A percentile compares a stretch with the other conserved stretches of the same genome.
phyloP scores from a whole-genome alignment of 2,888 invertebrate genomes.

The Hypena proboscidalis region DNA sequence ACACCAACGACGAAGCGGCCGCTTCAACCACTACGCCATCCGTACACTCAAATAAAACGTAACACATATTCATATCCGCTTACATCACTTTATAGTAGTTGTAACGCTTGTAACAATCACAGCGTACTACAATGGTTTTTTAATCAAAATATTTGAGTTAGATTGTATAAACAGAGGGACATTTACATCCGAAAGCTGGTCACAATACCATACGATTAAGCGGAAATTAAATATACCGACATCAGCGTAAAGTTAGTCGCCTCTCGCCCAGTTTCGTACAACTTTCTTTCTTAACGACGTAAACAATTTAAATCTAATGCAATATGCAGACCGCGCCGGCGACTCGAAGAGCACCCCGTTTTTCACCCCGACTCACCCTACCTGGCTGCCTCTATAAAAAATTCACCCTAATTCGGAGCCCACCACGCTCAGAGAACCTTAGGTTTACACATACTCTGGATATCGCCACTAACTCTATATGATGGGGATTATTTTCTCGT shows the following conservation, averaged over 20 bases:
- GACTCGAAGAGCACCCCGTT: slow-evolving; percentile 52
- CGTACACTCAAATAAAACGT: no score
- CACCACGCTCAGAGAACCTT: slow-evolving; percentile 47
- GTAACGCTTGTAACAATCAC: no score
- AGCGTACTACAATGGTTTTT: no score
- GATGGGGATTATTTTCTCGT: slow-evolving; percentile 36
- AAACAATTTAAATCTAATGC: slow-evolving; percentile 84
- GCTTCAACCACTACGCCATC: no score
- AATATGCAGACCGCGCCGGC: slow-evolving; percentile 75
- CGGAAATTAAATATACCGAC: slow-evolving; percentile 57
- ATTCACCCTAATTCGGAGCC: slow-evolving; percentile 67
- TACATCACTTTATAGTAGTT: no score
- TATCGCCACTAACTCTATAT: slow-evolving; percentile 43
- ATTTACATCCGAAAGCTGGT: slow-evolving; percentile 10
- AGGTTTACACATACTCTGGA: slow-evolving; percentile 44
- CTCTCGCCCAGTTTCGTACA: slow-evolving; percentile 61
- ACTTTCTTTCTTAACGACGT: slow-evolving; percentile 83
- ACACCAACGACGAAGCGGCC: no score
- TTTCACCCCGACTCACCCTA: slow-evolving; percentile 50
- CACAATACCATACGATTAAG: slow-evolving; percentile 48
- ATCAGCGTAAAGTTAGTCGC: slow-evolving; percentile 53
- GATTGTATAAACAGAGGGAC: no score
- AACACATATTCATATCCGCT: no score
- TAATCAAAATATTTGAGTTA: no score
- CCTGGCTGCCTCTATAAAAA: slow-evolving; percentile 74